These are phyloP conservation scores for Drosophila peninsularis DNA, from an alignment of 2,888 invertebrate species.

Conservation along the genomic window DNA sequence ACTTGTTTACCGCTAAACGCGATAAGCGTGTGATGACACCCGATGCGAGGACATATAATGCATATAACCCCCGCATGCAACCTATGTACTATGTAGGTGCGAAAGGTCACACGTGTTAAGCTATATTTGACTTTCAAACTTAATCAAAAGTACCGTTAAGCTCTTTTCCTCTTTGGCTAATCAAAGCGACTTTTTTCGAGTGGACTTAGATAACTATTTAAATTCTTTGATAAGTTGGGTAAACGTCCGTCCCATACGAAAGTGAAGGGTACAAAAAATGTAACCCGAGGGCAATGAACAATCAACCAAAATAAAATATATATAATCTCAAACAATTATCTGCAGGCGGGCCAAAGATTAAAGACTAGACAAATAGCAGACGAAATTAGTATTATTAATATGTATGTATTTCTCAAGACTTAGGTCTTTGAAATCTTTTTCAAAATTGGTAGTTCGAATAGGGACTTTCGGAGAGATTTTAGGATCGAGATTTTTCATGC, in stretches of 20 bases:
- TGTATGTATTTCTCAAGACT: no score
- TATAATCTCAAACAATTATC: not conserved
- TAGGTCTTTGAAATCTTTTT: not conserved
- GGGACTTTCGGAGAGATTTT: no score
- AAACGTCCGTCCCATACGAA: not conserved
- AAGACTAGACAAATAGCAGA: not conserved
- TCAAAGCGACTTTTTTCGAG: constrained; percentile 21
- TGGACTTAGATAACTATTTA: constrained; percentile 23
- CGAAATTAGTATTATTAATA: not conserved
- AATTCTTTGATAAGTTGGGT: constrained; percentile 24
- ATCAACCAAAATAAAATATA: not conserved
- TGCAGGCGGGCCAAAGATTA: not conserved
- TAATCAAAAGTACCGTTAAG: constrained; percentile 7
- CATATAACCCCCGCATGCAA: not conserved
- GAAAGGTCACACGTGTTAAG: constrained; percentile 25
- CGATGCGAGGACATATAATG: constrained; percentile 5
- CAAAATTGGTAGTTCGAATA: no score
- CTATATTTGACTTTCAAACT: constrained; percentile 66
- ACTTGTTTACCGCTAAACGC: constrained; percentile 59
- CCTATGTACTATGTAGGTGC: no score
- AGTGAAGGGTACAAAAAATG: constrained; percentile 11
- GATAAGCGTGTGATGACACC: constrained; percentile 50
- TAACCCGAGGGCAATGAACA: constrained; percentile 30
- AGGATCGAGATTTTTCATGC: not conserved
- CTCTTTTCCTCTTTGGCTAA: constrained; percentile 37